A percentile compares a stretch with the other conserved stretches of the same genome.
Evolutionary conservation across 2,797 vertebrate genomes (phyloP).

Genomic region (Nasua narica): DNA sequence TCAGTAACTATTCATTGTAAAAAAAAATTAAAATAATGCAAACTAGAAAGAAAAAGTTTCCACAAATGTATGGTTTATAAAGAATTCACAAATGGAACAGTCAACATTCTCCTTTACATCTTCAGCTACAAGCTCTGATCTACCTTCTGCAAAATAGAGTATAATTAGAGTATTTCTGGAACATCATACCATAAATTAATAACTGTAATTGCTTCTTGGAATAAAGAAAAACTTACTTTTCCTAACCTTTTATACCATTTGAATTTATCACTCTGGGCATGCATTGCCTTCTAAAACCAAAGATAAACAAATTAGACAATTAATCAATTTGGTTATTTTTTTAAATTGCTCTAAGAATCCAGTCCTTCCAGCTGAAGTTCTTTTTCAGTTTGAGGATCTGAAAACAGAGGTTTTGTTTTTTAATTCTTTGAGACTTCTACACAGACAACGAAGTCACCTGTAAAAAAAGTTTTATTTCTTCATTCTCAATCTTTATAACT

Average conservation of each 20-base stretch:
- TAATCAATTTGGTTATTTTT: neutral
- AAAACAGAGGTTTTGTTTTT: neutral
- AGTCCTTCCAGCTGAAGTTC: neutral
- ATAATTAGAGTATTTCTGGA: neutral
- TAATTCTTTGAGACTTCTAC: neutral
- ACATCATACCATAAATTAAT: neutral
- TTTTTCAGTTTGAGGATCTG: neutral
- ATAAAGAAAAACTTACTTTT: conserved; percentile 17
- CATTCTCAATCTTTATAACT: neutral
- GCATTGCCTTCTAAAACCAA: neutral
- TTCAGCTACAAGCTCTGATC: neutral
- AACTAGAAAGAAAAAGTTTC: neutral
- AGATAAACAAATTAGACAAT: conserved; percentile 2
- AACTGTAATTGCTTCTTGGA: neutral
- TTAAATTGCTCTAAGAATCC: neutral
- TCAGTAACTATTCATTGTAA: neutral
- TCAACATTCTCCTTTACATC: neutral
- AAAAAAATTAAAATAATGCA: neutral
- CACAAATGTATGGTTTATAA: neutral
- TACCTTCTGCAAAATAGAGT: neutral
- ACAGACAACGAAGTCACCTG: neutral
- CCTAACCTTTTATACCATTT: neutral
- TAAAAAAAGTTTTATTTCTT: neutral
- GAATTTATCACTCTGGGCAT: neutral
- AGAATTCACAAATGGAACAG: neutral